Percentiles rank a stretch among this genome's conserved stretches.
phyloP scores from a whole-genome alignment of 2,113 vertebrate genomes.

The Syrrhaptes paradoxus region DNA sequence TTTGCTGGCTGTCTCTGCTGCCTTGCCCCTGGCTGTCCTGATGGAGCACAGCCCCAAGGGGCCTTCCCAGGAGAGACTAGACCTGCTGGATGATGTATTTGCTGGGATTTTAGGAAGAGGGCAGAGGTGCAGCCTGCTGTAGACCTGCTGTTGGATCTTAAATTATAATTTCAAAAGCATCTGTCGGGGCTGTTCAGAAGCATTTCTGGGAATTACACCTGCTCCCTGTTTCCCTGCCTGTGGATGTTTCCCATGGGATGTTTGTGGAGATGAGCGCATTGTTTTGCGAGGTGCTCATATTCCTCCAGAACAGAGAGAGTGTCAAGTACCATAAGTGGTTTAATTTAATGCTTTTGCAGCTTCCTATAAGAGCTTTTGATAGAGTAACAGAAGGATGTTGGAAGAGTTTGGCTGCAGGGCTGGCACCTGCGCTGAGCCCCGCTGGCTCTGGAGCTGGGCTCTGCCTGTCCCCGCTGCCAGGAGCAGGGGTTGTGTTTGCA shows the following conservation, averaged over 20 bases:
- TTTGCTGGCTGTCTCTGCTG: neutral
- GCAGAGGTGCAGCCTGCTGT: neutral
- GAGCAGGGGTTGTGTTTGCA: neutral
- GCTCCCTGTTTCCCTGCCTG: accelerated
- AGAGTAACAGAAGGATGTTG: neutral
- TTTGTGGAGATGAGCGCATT: neutral
- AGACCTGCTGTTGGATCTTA: neutral
- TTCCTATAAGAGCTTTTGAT: neutral
- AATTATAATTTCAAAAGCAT: neutral
- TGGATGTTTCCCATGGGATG: neutral
- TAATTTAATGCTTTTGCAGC: neutral
- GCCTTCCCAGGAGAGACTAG: neutral
- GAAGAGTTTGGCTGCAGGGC: neutral
- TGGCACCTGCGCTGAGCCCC: neutral
- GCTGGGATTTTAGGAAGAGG: neutral
- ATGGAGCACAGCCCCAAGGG: neutral
- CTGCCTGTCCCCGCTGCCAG: neutral
- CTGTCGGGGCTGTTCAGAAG: neutral
- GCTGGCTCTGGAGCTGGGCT: neutral
- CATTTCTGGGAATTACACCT: neutral
- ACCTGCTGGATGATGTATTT: neutral
- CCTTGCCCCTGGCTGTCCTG: neutral
- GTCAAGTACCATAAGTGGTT: neutral
- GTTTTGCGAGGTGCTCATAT: accelerated
- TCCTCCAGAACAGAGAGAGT: neutral